Conservation (phyloP, 2,888 invertebrate genomes). For the Augiades crinisus region DNA sequence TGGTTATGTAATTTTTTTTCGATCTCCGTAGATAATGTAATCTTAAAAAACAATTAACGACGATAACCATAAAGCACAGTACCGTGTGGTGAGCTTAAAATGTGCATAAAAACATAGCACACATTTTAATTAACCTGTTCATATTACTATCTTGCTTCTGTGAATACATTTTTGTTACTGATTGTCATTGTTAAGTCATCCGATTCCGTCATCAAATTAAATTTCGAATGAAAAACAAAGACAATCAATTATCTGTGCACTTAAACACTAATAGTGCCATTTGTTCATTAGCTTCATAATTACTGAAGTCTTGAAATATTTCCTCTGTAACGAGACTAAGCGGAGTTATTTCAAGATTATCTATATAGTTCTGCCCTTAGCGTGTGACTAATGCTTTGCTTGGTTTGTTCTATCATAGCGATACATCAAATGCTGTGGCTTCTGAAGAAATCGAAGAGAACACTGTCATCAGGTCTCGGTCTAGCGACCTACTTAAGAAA, state of each 20-base stretch:
- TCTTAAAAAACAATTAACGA: slow-evolving; percentile 58
- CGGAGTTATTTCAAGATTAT: slow-evolving; percentile 59
- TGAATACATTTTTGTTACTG: slow-evolving; percentile 72
- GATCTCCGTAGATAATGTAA: slow-evolving; percentile 58
- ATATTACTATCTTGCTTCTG: slow-evolving; percentile 74
- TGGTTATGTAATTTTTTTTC: neutral
- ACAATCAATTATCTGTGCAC: slow-evolving; percentile 71
- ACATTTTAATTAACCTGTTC: slow-evolving; percentile 56
- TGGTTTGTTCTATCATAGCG: slow-evolving; percentile 81
- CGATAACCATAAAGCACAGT: slow-evolving; percentile 68
- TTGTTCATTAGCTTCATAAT: slow-evolving; percentile 76
- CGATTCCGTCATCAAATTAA: slow-evolving; percentile 33
- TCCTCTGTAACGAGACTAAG: slow-evolving; percentile 72
- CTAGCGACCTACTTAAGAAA: slow-evolving; percentile 89
- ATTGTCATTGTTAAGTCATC: slow-evolving; percentile 62
- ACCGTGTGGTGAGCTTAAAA: slow-evolving; percentile 67
- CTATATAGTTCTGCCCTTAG: slow-evolving; percentile 70
- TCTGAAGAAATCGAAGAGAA: slow-evolving; percentile 77
- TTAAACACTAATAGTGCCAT: slow-evolving; percentile 77
- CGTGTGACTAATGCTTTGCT: slow-evolving; percentile 82
- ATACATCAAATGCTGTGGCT: slow-evolving; percentile 76
- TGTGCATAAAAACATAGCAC: slow-evolving; percentile 57
- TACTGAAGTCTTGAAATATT: slow-evolving; percentile 63
- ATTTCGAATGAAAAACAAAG: slow-evolving; percentile 50
- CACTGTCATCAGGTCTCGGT: slow-evolving; percentile 84